phyloP scores from a whole-genome alignment of 1,140 invertebrate genomes.

The Drusus annulatus region DNA sequence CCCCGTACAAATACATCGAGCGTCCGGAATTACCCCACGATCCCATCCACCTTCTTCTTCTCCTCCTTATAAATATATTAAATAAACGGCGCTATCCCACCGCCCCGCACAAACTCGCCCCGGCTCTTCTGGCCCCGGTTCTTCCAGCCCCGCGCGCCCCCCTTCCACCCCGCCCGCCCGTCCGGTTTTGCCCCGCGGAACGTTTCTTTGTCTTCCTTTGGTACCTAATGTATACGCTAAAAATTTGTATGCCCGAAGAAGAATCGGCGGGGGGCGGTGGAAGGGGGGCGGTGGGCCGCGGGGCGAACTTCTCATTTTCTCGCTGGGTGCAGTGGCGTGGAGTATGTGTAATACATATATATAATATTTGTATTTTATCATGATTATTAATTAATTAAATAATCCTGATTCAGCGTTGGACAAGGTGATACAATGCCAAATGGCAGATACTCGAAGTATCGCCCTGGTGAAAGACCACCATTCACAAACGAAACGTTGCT shows the following conservation, averaged over 20 bases:
- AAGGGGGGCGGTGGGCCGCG: not conserved
- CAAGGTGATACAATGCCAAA: no score
- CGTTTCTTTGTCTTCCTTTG: slow-evolving; percentile 55
- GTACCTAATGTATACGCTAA: slow-evolving; percentile 55
- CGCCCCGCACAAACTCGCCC: slow-evolving; percentile 12
- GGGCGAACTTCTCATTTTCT: slow-evolving; percentile 5
- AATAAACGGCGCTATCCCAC: slow-evolving; percentile 24
- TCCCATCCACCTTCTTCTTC: not conserved
- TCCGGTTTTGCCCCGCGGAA: slow-evolving; percentile 11
- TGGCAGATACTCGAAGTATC: no score
- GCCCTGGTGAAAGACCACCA: no score
- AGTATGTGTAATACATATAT: no score
- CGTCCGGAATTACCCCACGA: slow-evolving; percentile 11
- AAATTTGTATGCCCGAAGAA: slow-evolving; percentile 54
- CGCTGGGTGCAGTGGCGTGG: not conserved
- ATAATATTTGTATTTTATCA: no score
- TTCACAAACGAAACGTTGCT: no score
- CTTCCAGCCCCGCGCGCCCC: not conserved
- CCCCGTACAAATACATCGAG: not conserved
- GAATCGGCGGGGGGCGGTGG: slow-evolving; percentile 41
- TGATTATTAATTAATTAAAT: no score
- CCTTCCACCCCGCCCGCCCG: not conserved
- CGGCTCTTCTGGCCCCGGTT: not conserved
- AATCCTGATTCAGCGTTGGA: no score
- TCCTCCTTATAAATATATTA: slow-evolving; percentile 57